Base-by-base conservation (phyloP, 2,888 invertebrate species). In the Patella caerulea region DNA sequence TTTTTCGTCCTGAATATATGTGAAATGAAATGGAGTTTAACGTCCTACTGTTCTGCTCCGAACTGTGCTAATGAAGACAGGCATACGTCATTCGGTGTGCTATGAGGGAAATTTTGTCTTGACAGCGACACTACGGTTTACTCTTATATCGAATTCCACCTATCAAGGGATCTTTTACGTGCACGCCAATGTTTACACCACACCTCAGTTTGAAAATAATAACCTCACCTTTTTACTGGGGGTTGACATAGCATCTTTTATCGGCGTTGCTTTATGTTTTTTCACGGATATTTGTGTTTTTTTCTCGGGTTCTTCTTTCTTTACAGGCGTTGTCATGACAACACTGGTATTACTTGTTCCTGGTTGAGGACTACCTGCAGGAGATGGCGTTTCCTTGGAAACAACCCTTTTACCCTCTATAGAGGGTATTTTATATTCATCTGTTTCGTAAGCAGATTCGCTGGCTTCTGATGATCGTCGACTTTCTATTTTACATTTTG, bases 391-490 rank as follows among this genome's bases (percentile, higher is more conserved):
- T 76, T 83, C 83, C 55, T 83, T 83, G 34, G 82, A 75, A 2
- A 79, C 81, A 17, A 84, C 84, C 55, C 84, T 75, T 75, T 84
- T 84, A 12, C 84, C 84, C 72, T 84, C 84, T 19, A 83, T 78
- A 34, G 82, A 80, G 52, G 80, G 80, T 34, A 77, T n/a, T 19
- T 29, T 53, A 24, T 52, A 12, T 34, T 19, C 71, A 71, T 76
- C 19, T 29, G 71, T 53, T 71, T 69, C 71, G 53, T 56, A 75
- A 55, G 75, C 72, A 2, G 78, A 79, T 45, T 81, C 82, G 69
- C 84, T 83, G 78, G 79, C 79, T 52, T 78, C 75, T 12, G 83
- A 82, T 9, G 81, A 76, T 29, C 77, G 76, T 24, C 77, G 73
- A 71, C 79, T 78, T n/a, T 82, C 82, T n/a, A 59, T 76, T 73